Conservation (phyloP, 2,888 invertebrate species). For the Pharmacophagus antenor region DNA sequence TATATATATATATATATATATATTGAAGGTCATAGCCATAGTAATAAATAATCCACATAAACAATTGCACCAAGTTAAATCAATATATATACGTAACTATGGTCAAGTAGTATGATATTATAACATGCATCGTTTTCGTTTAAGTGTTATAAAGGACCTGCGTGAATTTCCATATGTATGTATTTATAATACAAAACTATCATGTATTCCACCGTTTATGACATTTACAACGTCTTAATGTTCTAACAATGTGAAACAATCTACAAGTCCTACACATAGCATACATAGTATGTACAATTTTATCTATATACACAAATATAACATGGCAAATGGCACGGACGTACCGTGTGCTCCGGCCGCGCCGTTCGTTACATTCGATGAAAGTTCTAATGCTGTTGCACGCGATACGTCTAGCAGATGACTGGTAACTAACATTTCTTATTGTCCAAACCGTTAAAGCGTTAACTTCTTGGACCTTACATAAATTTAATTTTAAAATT, state of each 20-base stretch:
- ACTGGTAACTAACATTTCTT: constrained; percentile 65
- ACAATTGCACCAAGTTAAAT: constrained; percentile 41
- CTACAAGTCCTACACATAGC: constrained; percentile 67
- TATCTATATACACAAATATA: constrained; percentile 71
- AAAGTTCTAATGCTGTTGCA: constrained; percentile 29
- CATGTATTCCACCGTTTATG: constrained; percentile 25
- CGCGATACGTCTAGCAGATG: constrained; percentile 46
- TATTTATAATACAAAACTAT: constrained; percentile 10
- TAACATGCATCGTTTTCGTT: not conserved
- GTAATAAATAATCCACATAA: constrained; percentile 39
- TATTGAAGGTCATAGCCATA: constrained; percentile 19
- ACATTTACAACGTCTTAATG: constrained; percentile 50
- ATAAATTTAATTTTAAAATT: not conserved
- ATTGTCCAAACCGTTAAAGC: constrained; percentile 57
- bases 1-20: not conserved
- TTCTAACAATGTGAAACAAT: constrained; percentile 66
- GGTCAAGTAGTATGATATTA: not conserved
- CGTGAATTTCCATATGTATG: not conserved
- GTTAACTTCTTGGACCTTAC: constrained; percentile 31
- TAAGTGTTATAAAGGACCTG: not conserved
- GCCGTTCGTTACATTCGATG: constrained; percentile 7
- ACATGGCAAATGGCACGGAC: constrained; percentile 53
- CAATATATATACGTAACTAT: constrained; percentile 1
- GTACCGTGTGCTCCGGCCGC: constrained; percentile 41
- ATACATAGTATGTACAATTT: constrained; percentile 77